Conservation (phyloP, 37 sponge, comb jelly and placozoan species). For the Ephydatia muelleri region DNA sequence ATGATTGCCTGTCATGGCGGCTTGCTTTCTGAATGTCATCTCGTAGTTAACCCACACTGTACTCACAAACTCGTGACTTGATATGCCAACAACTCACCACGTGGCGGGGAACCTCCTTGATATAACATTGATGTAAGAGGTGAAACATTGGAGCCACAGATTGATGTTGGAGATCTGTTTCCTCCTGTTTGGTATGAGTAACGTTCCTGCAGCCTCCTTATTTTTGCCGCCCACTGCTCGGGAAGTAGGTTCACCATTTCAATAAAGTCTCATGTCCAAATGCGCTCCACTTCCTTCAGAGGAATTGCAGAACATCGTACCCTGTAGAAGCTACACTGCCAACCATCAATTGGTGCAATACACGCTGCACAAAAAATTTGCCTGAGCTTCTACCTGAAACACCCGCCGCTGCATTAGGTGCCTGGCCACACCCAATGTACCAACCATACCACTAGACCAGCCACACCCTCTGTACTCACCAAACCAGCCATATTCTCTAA, state of each 20-base stretch:
- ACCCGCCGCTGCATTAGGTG: too few species aligned
- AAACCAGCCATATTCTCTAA: too few species aligned
- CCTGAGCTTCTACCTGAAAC: too few species aligned
- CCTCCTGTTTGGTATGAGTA: background rate
- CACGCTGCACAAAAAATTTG: too few species aligned
- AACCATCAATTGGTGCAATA: too few species aligned
- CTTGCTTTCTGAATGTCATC: conserved; percentile 33
- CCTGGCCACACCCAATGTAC: too few species aligned
- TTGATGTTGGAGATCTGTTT: background rate
- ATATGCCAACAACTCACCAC: background rate
- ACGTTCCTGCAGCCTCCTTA: background rate
- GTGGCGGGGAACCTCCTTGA: background rate
- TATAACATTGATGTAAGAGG: background rate
- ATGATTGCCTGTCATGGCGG: conserved; percentile 15
- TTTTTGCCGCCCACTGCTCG: background rate
- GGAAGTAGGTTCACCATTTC: conserved; percentile 15
- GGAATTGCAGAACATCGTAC: background rate
- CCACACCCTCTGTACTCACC: too few species aligned
- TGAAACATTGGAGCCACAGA: conserved; percentile 6
- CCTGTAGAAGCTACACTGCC: too few species aligned
- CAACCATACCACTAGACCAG: too few species aligned
- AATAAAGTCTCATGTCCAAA: background rate
- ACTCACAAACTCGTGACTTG: conserved; percentile 35
- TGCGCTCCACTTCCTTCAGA: background rate
- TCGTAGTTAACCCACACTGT: conserved; percentile 44